phyloP scores from a whole-genome alignment of 2,888 invertebrate species.

The Polydrusus pterygomalis region DNA sequence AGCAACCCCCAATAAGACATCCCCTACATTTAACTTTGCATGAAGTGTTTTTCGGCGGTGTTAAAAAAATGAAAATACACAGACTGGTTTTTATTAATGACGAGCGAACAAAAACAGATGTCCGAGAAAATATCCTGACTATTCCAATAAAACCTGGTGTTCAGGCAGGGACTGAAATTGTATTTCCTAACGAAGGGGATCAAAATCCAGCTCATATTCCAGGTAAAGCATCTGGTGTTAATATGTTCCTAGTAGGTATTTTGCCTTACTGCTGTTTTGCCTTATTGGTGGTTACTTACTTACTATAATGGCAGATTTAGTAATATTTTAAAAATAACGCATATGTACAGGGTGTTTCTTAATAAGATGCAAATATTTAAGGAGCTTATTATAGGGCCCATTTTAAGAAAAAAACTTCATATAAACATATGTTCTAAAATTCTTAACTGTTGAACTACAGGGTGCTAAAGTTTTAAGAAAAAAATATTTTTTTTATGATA shows the following conservation, averaged over 20 bases:
- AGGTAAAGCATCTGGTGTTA: slow-evolving; percentile 65
- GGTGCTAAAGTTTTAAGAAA: no score
- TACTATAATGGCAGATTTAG: no score
- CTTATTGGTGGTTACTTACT: no score
- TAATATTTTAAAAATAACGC: no score
- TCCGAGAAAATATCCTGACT: slow-evolving; percentile 82
- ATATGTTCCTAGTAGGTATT: not conserved
- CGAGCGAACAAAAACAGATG: slow-evolving; percentile 77
- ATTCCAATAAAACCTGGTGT: slow-evolving; percentile 86
- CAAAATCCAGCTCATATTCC: slow-evolving; percentile 83
- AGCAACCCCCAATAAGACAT: slow-evolving; percentile 76
- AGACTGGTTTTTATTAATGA: slow-evolving; percentile 80
- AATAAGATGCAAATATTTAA: no score
- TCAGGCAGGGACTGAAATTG: slow-evolving; percentile 81
- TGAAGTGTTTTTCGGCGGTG: slow-evolving; percentile 82
- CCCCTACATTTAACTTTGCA: slow-evolving; percentile 77
- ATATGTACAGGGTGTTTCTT: no score
- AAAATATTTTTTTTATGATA: no score
- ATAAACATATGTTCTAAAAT: no score
- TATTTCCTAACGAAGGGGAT: slow-evolving; percentile 87
- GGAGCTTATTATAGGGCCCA: no score
- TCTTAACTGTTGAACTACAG: no score
- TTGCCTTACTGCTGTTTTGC: no score
- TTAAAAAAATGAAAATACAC: slow-evolving; percentile 90
- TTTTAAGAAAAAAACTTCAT: no score